These are phyloP conservation scores for Lamellibrachia columna DNA, from an alignment of 2,888 invertebrate genomes.

Conservation along the genomic window DNA sequence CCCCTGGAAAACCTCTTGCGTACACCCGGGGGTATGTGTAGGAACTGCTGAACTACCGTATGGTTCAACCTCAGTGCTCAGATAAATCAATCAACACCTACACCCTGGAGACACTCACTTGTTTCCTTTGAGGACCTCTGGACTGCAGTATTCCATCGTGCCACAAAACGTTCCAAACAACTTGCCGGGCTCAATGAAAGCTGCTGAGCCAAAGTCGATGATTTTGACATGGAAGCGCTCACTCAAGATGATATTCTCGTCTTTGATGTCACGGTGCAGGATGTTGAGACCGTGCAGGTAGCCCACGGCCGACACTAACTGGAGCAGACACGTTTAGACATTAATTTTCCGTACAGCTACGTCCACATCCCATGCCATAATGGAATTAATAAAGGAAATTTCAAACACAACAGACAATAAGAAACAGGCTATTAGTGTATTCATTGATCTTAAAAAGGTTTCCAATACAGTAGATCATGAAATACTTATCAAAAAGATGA, in stretches of 20 bases:
- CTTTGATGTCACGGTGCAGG: slow-evolving; percentile 79
- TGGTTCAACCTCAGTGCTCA: not conserved
- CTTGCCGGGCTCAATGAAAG: slow-evolving; percentile 71
- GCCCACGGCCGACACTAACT: slow-evolving; percentile 77
- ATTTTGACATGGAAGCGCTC: slow-evolving; percentile 78
- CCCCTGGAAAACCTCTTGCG: too few relatives aligned
- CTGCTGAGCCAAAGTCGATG: slow-evolving; percentile 82
- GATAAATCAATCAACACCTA: not conserved
- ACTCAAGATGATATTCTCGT: slow-evolving; percentile 81
- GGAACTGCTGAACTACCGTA: not conserved
- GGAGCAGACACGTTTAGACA: slow-evolving; percentile 40
- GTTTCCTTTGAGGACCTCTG: slow-evolving; percentile 78
- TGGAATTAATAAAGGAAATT: too few relatives aligned
- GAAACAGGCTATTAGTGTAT: too few relatives aligned
- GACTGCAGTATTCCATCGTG: slow-evolving; percentile 80
- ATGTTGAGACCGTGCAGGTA: slow-evolving; percentile 75
- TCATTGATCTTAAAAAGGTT: too few relatives aligned
- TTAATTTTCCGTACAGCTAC: not conserved
- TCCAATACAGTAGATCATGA: too few relatives aligned
- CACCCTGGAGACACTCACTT: slow-evolving; percentile 68
- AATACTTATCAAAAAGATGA: too few relatives aligned
- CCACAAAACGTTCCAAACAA: slow-evolving; percentile 80
- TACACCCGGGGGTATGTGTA: too few relatives aligned
- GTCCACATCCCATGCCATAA: too few relatives aligned
- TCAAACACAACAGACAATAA: too few relatives aligned